phyloP scores from a whole-genome alignment of 2,797 vertebrate genomes.

The Ptychobarbus kaznakovi region DNA sequence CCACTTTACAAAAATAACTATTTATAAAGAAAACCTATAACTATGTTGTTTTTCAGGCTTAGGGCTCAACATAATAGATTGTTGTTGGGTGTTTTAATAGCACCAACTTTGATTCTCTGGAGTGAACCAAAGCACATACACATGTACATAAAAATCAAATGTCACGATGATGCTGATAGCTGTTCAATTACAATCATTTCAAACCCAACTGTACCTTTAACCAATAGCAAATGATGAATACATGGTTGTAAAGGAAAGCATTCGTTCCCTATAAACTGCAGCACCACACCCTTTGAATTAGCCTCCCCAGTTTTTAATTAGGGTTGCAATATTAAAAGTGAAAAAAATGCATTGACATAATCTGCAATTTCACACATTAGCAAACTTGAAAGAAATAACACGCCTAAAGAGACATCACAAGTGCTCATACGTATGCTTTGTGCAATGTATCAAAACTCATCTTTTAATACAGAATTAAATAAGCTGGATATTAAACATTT shows the following conservation, averaged over 20 bases:
- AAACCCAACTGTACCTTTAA: background rate
- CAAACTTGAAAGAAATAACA: conserved; percentile 56
- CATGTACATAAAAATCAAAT: background rate
- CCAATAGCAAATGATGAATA: background rate
- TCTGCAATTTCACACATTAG: conserved; percentile 59
- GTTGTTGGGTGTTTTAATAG: background rate
- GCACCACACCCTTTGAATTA: conserved; percentile 10
- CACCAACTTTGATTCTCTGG: conserved; percentile 25
- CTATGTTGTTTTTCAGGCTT: background rate
- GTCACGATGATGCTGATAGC: background rate
- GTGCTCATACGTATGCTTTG: conserved; percentile 75
- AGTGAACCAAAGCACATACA: conserved; percentile 20
- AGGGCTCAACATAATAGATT: background rate
- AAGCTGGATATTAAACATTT: conserved; percentile 66
- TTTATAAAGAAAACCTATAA: background rate
- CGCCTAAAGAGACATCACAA: conserved; percentile 64
- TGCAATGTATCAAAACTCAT: conserved; percentile 74
- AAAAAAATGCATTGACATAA: conserved; percentile 67
- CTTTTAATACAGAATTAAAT: conserved; percentile 61
- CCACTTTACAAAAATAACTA: background rate
- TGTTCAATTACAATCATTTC: background rate
- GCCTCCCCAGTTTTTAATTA: conserved; percentile 20
- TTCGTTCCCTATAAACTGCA: background rate
- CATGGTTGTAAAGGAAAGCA: background rate
- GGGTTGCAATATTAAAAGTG: background rate